phyloP scores from a whole-genome alignment of 92 coral and sea anemone genomes.

The Heliopora coerulea region DNA sequence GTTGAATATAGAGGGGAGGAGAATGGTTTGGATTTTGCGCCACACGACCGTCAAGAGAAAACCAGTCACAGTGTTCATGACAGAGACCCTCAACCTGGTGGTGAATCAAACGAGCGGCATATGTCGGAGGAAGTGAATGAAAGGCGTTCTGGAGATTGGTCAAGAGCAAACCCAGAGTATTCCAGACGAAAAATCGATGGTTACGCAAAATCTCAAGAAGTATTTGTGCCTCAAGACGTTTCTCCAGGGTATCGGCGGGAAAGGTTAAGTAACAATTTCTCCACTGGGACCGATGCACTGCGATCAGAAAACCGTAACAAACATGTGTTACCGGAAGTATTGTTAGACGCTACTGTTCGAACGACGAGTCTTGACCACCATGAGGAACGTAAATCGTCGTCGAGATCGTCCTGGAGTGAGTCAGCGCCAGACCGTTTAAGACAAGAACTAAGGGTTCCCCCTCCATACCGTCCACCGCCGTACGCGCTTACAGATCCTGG shows the following conservation, averaged over 20 bases:
- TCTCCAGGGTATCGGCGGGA: constrained; percentile 21
- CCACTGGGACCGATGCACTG: not conserved
- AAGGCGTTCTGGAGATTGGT: not conserved
- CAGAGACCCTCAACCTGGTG: not conserved
- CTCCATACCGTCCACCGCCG: constrained; percentile 34
- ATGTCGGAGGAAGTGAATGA: not conserved
- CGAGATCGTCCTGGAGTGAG: not conserved
- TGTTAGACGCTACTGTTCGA: constrained; percentile 9
- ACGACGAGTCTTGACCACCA: not conserved
- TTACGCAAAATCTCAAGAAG: not conserved
- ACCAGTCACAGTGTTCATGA: too few species aligned
- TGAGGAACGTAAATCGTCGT: not conserved
- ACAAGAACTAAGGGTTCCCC: constrained; percentile 13
- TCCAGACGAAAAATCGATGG: constrained; percentile 11
- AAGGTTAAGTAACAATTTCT: not conserved
- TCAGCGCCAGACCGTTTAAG: not conserved
- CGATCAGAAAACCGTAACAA: not conserved
- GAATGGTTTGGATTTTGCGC: too few species aligned
- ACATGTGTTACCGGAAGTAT: constrained; percentile 19
- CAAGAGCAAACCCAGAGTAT: not conserved
- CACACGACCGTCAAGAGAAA: too few species aligned
- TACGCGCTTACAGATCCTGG: not conserved
- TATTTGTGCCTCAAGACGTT: too few species aligned
- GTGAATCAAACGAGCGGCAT: not conserved
- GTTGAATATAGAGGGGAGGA: too few species aligned